Conservation (phyloP, 2,113 vertebrate species). For the Asarcornis scutulata region DNA sequence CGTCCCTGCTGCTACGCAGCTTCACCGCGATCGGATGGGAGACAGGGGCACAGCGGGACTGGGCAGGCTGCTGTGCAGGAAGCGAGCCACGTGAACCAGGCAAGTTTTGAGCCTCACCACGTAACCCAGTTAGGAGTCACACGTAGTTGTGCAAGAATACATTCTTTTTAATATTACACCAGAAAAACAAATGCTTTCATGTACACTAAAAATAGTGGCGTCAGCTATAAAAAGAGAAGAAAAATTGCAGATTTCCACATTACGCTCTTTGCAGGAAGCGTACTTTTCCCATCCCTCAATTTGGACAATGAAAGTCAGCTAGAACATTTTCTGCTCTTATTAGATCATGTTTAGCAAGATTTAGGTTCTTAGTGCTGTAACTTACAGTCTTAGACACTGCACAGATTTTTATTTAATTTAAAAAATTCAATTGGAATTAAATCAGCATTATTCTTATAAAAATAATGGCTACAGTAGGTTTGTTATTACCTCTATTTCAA, state of each 20-base stretch:
- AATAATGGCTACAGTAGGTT: background rate
- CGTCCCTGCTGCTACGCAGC: accelerated
- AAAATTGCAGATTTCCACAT: background rate
- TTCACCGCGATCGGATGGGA: background rate
- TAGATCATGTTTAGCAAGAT: background rate
- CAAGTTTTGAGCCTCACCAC: background rate
- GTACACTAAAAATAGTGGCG: background rate
- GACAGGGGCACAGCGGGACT: accelerated
- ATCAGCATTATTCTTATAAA: background rate
- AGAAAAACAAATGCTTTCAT: background rate
- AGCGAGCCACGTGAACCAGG: background rate
- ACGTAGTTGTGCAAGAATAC: background rate
- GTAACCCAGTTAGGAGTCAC: background rate
- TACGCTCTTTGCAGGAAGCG: background rate
- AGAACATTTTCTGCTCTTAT: background rate
- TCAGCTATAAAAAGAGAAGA: background rate
- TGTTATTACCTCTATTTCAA: background rate
- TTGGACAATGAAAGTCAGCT: background rate
- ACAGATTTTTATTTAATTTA: background rate
- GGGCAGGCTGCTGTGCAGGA: background rate
- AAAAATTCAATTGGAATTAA: background rate
- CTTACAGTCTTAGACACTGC: background rate
- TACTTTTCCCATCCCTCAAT: background rate
- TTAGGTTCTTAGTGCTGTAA: background rate
- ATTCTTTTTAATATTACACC: background rate